These are phyloP conservation scores for Dendrocincla fuliginosa DNA, from an alignment of 2,797 vertebrate genomes.

Conservation along the genomic window DNA sequence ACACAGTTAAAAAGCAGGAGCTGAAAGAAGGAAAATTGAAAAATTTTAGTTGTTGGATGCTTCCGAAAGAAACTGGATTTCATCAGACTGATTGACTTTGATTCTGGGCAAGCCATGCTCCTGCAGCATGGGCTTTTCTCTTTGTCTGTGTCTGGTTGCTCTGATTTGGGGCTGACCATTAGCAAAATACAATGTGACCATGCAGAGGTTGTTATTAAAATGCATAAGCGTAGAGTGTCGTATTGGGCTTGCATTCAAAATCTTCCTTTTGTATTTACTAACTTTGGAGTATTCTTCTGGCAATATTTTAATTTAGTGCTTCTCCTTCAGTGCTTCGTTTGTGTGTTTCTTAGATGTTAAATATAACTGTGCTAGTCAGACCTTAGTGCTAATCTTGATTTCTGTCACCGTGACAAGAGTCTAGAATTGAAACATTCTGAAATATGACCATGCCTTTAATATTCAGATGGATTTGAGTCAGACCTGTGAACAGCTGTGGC, in stretches of 20 bases:
- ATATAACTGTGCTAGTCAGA: neutral
- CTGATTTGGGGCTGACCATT: neutral
- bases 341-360: neutral
- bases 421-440: neutral
- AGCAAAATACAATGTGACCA: neutral
- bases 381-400: neutral
- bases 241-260: rapidly evolving
- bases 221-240: rapidly evolving
- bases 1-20: neutral
- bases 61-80: neutral
- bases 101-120: neutral
- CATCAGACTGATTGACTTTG: neutral
- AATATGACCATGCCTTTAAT: neutral
- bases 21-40: neutral
- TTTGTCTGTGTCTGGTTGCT: neutral
- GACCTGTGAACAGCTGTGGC: neutral
- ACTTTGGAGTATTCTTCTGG: neutral
- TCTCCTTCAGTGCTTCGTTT: neutral
- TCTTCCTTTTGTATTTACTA: neutral
- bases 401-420: neutral
- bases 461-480: neutral
- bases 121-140: neutral
- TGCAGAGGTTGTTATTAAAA: neutral
- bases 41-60: neutral
- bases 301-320: neutral